Conservation (phyloP, 2,797 vertebrate species). For the Agapornis canus region DNA sequence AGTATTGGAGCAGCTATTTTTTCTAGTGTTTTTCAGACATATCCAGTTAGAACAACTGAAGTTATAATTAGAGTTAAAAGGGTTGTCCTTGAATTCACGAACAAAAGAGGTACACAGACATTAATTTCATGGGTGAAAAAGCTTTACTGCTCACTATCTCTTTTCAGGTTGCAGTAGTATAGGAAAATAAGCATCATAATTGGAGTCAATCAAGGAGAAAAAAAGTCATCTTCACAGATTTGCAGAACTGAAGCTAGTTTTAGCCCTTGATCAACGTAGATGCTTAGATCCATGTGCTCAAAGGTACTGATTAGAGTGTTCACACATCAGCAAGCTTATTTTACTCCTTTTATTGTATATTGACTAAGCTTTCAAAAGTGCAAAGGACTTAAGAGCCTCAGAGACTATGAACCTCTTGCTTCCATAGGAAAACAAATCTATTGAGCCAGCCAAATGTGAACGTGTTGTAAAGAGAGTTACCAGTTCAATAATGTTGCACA, state of each 20-base stretch:
- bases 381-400: background rate
- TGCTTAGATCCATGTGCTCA: background rate
- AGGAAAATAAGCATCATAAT: conserved; percentile 54
- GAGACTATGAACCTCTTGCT: background rate
- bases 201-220: conserved; percentile 65
- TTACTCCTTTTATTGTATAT: background rate
- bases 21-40: background rate
- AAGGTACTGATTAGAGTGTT: background rate
- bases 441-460: background rate
- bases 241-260: background rate
- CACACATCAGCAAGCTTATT: background rate
- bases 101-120: conserved; percentile 29
- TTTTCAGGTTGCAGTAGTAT: conserved; percentile 40
- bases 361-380: background rate
- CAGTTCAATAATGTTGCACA: background rate
- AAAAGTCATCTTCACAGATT: background rate
- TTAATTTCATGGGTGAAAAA: conserved; percentile 65
- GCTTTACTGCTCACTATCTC: conserved; percentile 56
- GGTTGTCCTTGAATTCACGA: conserved; percentile 49
- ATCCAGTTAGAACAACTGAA: background rate
- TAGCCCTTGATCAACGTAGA: background rate
- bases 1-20: background rate
- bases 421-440: background rate
- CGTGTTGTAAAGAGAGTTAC: background rate
- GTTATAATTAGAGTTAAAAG: conserved; percentile 33